Evolutionary conservation across 2,797 vertebrate species (phyloP).

Genomic region (Silurus lanzhouensis): DNA sequence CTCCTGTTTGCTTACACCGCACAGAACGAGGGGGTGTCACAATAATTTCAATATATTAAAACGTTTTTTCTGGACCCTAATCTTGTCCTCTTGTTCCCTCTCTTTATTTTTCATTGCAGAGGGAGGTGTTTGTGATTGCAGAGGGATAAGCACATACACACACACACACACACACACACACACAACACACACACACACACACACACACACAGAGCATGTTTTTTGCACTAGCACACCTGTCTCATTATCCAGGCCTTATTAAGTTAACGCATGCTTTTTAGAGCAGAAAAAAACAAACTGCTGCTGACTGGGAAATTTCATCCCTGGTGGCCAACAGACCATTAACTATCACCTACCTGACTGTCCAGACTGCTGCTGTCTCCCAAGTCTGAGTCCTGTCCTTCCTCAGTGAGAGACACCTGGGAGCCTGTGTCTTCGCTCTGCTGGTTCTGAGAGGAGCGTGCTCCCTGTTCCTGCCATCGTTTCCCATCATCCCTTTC

Average conservation of each 20-base stretch:
- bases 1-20: neutral
- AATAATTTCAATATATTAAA: neutral
- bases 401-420: conserved; percentile 86
- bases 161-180: neutral
- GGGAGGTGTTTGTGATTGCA: neutral
- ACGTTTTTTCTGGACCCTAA: neutral
- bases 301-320: neutral
- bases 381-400: conserved; percentile 77
- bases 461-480: conserved; percentile 64
- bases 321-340: neutral
- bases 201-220: neutral
- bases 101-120: neutral
- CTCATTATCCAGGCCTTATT: conserved; percentile 12
- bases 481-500: conserved; percentile 73
- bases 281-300: neutral
- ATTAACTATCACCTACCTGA: conserved; percentile 72
- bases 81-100: neutral
- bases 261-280: neutral
- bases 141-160: neutral
- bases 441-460: conserved; percentile 70
- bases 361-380: conserved; percentile 71
- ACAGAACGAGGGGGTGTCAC: neutral
- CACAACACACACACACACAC: too few relatives aligned
- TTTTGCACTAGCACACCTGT: neutral
- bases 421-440: conserved; percentile 82